Base-by-base conservation (phyloP, 2,113 vertebrate species). In the Pseudolaguvia tuberculata region DNA sequence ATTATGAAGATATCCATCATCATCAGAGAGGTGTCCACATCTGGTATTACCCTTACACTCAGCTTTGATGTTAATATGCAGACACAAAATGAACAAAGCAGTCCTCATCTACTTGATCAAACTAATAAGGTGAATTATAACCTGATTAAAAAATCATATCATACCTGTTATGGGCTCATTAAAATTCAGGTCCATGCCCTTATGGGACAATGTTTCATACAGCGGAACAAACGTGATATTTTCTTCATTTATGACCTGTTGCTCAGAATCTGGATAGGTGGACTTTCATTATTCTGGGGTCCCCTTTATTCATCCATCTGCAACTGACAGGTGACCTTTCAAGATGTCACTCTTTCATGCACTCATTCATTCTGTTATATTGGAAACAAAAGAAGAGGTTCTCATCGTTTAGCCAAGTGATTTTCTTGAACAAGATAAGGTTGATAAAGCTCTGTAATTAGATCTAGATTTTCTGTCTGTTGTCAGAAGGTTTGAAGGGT, bases 241-340 rank as follows among this genome's bases (percentile, higher is more conserved):
- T 75, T 56, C 57, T 69, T 75, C 25, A 78, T 70, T 78, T 72
- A 51, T 25, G 25, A 52, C 39, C 56, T 59, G 21, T 55, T 73
- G 63, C 58, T 61, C 79, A 48, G 3, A 72, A 55, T 42, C 29
- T 27, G 67, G 73, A 78, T 42, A 50, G 52, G 20, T 42, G 62
- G 72, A 67, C 57, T 78, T 68, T 78, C 76, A 78, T 78, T 81
- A 78, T 75, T 65, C 53, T 75, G 23, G 53, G 72, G 68, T 75
- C 72, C 47, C n/a, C 17, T 75, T 81, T 78, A 75, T 72, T 61
- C 61, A 72, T 70, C 73, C 47, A 62, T 65, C 47, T 20, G 17
- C 42, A 75, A 81, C 59, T 78, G 76, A 81, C 80, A 81, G 80
- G 53, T 78, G 76, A 81, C 76, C 80, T 81, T 81, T 81, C 13